phyloP scores from a whole-genome alignment of 2,113 vertebrate genomes.

The Eleginops maclovinus region DNA sequence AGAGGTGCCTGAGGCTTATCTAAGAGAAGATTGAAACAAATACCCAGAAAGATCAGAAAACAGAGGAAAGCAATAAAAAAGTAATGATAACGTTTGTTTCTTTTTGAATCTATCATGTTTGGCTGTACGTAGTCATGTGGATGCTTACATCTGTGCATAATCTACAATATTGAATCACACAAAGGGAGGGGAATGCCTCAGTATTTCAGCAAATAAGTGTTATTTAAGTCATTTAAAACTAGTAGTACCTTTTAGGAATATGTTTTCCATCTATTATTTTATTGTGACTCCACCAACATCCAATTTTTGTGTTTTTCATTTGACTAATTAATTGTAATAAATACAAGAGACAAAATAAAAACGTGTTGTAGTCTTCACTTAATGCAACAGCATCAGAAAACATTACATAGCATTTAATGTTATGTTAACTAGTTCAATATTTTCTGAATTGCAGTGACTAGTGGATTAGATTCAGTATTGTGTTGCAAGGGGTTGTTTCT shows the following conservation, averaged over 20 bases:
- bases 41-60: neutral
- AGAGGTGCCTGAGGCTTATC: conserved; percentile 83
- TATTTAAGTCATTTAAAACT: neutral
- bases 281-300: conserved; percentile 4
- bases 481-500: neutral
- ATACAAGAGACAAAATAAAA: conserved; percentile 25
- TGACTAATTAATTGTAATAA: conserved; percentile 56
- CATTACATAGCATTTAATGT: neutral
- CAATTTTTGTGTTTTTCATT: conserved; percentile 24
- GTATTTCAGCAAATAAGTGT: neutral
- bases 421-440: neutral
- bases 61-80: neutral
- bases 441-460: neutral
- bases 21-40: conserved; percentile 81
- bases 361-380: neutral
- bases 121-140: neutral
- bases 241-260: neutral
- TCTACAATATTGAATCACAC: neutral
- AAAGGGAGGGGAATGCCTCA: neutral
- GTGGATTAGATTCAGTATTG: neutral
- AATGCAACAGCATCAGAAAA: neutral
- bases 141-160: neutral
- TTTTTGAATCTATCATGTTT: neutral
- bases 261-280: neutral
- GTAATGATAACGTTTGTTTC: neutral